Conservation (phyloP, 2,113 vertebrate species). For the Etheostoma spectabile region DNA sequence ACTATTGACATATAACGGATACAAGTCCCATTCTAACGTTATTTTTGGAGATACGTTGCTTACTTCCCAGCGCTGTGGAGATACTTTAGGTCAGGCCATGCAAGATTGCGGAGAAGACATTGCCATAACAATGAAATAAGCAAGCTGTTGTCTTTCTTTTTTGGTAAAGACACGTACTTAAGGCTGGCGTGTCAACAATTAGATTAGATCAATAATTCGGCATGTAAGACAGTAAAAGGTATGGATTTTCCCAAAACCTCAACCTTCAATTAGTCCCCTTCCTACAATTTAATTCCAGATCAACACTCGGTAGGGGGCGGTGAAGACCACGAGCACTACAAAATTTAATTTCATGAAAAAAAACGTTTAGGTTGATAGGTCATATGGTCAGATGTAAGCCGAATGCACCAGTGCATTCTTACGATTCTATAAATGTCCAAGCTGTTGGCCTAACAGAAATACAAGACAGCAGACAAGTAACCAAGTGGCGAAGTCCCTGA, state of each 20-base stretch:
- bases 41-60: no score
- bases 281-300: neutral
- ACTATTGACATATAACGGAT: no score
- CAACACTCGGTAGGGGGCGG: neutral
- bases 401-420: neutral
- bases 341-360: no score
- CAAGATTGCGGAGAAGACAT: no score
- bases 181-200: no score
- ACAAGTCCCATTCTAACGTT: neutral
- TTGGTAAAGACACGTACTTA: neutral
- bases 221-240: neutral
- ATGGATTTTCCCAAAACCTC: neutral
- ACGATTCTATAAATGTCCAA: accelerated
- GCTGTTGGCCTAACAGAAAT: accelerated
- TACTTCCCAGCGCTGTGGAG: no score
- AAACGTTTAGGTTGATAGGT: no score
- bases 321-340: neutral
- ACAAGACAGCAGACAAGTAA: accelerated
- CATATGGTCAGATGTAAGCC: neutral
- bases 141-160: neutral
- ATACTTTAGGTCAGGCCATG: no score
- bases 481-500: accelerated
- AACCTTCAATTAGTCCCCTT: no score
- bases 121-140: neutral
- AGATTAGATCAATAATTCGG: neutral